Base-by-base conservation (phyloP, 1,140 invertebrate species). In the Leptinotarsa defecta region DNA sequence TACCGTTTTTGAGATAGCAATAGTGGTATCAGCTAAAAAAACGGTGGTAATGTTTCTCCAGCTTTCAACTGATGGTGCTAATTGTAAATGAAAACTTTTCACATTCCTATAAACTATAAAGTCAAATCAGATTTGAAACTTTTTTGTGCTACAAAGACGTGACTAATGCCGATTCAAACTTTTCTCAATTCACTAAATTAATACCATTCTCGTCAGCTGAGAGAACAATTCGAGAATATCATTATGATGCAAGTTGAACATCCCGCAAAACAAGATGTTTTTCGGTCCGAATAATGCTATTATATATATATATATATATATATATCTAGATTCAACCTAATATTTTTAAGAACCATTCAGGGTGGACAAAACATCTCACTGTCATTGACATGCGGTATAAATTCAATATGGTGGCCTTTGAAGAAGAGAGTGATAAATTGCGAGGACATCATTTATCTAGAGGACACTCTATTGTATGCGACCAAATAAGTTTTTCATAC, bases 331-430 rank as follows among this genome's bases (percentile, higher is more conserved):
- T 71, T 71, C 70, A 43, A 57, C 70, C 49, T 71, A 71, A 71
- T 71, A 48, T 71, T 13, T 71, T 71, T 71, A 19, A 71, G 70
- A 22, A 68, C 24, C 57, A 71, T 71, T 71, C 70, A 71, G 19
- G 13, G 22, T 48, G 70, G 70, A 71, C 70, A 71, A 71, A 71
- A 57, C 70, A 71, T 71, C 49, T 71, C 70, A 71, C 57, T 71
- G 70, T 71, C 70, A 71, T 71, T 71, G 70, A 71, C 70, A 71
- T 61, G 49, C 70, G 20, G 70, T 71, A 71, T 71, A 71, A 71
- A 71, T 71, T 71, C 70, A 71, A 71, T 71, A 71, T 71, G 70
- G 70, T 49, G 70, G 15, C 70, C 49, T 20, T 71, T 71, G 48
- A 71, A 22, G 48, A 71, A 22, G 49, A 57, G 70, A 71, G 62